phyloP scores from a whole-genome alignment of 2,797 vertebrate genomes.

The Cyprinodon diabolis region DNA sequence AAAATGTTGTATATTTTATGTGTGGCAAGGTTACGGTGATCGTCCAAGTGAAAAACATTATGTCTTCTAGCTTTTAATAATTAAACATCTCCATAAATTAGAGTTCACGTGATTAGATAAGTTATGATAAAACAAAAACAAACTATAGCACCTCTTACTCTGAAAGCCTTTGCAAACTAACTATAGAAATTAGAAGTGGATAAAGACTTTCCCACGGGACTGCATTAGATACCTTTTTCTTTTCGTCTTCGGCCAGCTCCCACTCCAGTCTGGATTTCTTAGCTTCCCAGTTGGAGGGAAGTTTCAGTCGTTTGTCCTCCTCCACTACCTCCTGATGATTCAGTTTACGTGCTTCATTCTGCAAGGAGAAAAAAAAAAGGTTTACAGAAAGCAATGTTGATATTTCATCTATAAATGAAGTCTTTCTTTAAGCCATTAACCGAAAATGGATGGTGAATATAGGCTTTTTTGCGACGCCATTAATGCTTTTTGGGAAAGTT shows the following conservation, averaged over 20 bases:
- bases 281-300: constrained; percentile 95
- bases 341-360: constrained; percentile 95
- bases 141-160: not conserved
- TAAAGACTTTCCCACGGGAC: not conserved
- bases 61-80: not conserved
- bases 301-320: constrained; percentile 93
- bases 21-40: too few species aligned
- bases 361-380: constrained; percentile 3
- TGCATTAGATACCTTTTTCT: constrained; percentile 84
- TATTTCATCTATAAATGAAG: not conserved
- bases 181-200: not conserved
- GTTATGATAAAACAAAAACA: not conserved
- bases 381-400: not conserved
- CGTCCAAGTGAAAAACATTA: not conserved
- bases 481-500: not conserved
- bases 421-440: not conserved
- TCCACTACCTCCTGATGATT: constrained; percentile 95
- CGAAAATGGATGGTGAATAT: not conserved
- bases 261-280: constrained; percentile 94
- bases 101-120: not conserved
- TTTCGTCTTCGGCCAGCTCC: constrained; percentile 87
- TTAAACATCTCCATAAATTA: not conserved
- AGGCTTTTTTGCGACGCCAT: not conserved
- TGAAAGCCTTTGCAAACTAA: not conserved
- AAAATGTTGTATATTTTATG: too few species aligned